Evolutionary conservation across 2,888 invertebrate species (phyloP), one percentile per base, ranked within the genome.

Genomic region (Diaprepes abbreviatus): DNA sequence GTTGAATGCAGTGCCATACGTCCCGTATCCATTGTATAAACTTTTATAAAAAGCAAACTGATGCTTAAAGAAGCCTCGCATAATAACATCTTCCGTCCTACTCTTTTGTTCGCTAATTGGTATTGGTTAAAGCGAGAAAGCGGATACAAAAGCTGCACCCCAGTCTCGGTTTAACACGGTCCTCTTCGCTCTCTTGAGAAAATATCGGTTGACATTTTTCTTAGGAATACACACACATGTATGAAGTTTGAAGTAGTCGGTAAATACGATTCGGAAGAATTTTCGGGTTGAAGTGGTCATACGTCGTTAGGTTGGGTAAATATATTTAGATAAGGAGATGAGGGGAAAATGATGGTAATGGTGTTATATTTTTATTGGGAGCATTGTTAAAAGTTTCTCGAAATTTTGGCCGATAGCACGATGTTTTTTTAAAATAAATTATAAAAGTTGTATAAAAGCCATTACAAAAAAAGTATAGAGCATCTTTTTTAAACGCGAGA

Each of bases 201-300:
- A 36, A 71, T 67, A 71, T 71, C 68, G 68, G 63, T 71, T 71
- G 71, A 71, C 71, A 68, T 64, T 64, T 68, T 71, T 71, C 64
- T 68, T 62, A 52, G 7, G 31, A 38, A 55, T 45, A 33, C 31
- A 66, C 40, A 50, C 67, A 43, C 67, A 67, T 60, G 55, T 45
- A 50, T 54, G 31, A 50, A 48, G 52, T 60, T 68, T 68, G 50
- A 48, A 71, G 71, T 71, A 54, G 62, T 48, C 19, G 43, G 71
- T 59, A 71, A 71, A 71, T 65, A 71, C 50, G 50, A 64, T n/a
- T 60, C 62, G 59, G 50, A 43, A 65, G 59, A 59, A 65, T 59
- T 59, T 69, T 65, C 55, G 40, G 36, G 10, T 24, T 70, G 33
- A 59, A 70, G 70, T 70, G 66, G 66, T 57, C 66, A 54, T 55